phyloP scores from a whole-genome alignment of 2,888 invertebrate species.

The Caenorhabditis drosophilae region DNA sequence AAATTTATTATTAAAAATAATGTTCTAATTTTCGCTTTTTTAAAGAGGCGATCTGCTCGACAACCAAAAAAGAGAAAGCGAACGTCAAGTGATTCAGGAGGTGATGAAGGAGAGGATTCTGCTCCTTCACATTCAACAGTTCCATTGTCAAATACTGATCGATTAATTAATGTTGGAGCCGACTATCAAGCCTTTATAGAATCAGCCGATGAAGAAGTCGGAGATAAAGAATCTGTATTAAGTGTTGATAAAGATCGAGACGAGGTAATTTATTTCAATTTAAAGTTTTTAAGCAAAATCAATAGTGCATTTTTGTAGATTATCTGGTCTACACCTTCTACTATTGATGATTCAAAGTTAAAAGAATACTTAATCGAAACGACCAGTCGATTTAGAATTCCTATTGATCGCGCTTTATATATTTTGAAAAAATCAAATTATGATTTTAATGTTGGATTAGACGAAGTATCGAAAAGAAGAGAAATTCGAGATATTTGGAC shows the following conservation, averaged over 20 bases:
- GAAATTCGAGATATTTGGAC: conserved; percentile 26
- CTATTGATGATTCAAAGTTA: conserved; percentile 1
- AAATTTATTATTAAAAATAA: too few relatives aligned
- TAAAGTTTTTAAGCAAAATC: too few relatives aligned
- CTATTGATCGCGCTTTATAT: conserved; percentile 25
- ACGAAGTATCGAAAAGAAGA: conserved; percentile 1
- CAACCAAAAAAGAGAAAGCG: conserved; percentile 1
- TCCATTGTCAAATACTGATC: conserved; percentile 10
- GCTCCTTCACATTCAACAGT: background rate
- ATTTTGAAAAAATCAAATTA: conserved; percentile 19
- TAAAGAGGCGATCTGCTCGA: conserved; percentile 4
- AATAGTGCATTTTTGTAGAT: background rate
- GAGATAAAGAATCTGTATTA: background rate
- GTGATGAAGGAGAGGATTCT: background rate
- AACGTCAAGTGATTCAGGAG: conserved; percentile 6
- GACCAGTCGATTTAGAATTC: conserved; percentile 7
- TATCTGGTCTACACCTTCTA: conserved; percentile 5
- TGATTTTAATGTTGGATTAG: conserved; percentile 7
- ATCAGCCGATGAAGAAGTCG: background rate
- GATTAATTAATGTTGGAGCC: conserved; percentile 14
- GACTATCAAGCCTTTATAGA: conserved; percentile 19
- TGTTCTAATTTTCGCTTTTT: too few relatives aligned
- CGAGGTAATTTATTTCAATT: background rate
- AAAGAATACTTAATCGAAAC: conserved; percentile 7
- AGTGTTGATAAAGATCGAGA: conserved; percentile 6